These are phyloP conservation scores for Magallana ariakensis DNA, from an alignment of 1,140 invertebrate genomes.

Conservation along the genomic window DNA sequence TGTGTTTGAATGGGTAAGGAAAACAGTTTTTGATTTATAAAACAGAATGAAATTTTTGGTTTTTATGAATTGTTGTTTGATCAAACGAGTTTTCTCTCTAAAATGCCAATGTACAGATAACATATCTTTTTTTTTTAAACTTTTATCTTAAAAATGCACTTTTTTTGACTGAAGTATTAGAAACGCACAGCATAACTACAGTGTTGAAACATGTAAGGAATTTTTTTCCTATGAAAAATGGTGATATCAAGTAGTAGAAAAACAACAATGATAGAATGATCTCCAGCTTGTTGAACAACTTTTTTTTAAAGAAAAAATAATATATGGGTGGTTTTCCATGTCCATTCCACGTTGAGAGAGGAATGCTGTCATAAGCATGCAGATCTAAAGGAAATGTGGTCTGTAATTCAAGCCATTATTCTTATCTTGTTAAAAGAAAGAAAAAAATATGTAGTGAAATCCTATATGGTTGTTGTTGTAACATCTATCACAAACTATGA, in stretches of 20 bases:
- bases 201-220: background rate
- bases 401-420: slow-evolving; percentile 9
- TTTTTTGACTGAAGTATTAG: background rate
- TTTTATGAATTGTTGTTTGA: slow-evolving; percentile 2
- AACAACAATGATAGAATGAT: slow-evolving; percentile 5
- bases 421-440: slow-evolving; percentile 10
- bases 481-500: background rate
- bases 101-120: slow-evolving; percentile 26
- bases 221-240: background rate
- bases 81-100: slow-evolving; percentile 9
- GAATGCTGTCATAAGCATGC: background rate
- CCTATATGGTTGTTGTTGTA: slow-evolving; percentile 1
- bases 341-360: background rate
- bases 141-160: slow-evolving; percentile 24
- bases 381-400: slow-evolving; percentile 17
- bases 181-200: background rate
- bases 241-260: slow-evolving; percentile 5
- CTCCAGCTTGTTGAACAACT: background rate
- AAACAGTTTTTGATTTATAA: background rate
- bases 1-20: slow-evolving; percentile 3
- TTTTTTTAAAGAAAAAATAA: background rate
- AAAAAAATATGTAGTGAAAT: background rate
- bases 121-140: background rate
- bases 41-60: background rate
- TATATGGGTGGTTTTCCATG: background rate